These are phyloP conservation scores for Priocnemis perturbator DNA, from an alignment of 2,888 invertebrate genomes.

Conservation along the genomic window DNA sequence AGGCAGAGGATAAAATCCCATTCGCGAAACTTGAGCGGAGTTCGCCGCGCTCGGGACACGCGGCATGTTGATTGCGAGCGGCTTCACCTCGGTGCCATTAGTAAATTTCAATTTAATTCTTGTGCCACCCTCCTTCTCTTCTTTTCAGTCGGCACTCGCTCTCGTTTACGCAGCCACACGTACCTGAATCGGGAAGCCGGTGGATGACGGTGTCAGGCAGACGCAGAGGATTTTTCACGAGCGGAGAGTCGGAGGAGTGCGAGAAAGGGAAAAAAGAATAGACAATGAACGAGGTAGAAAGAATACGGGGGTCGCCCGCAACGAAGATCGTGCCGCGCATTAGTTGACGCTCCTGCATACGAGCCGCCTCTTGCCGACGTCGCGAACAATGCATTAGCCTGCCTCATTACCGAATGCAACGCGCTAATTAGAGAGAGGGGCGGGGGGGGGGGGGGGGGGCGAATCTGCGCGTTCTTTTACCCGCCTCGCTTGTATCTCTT, in stretches of 20 bases:
- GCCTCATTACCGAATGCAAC: constrained; percentile 61
- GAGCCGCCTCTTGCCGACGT: constrained; percentile 9
- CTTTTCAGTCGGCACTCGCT: constrained; percentile 3
- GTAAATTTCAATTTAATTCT: constrained; percentile 46
- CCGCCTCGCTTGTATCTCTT: constrained; percentile 10
- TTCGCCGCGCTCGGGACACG: not conserved
- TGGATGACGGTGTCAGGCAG: not conserved
- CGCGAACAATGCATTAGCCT: constrained; percentile 56
- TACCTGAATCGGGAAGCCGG: not conserved
- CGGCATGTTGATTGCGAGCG: constrained; percentile 28
- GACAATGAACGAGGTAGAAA: not conserved
- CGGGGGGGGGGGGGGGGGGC: no score
- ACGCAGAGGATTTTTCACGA: not conserved
- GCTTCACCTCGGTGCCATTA: constrained; percentile 21
- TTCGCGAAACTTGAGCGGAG: not conserved
- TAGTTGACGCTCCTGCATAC: constrained; percentile 24
- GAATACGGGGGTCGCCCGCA: constrained; percentile 16
- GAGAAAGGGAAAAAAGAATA: constrained; percentile 1
- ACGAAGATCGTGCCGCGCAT: constrained; percentile 42
- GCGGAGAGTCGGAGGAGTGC: not conserved
- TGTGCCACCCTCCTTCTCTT: constrained; percentile 14
- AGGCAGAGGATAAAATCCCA: constrained; percentile 13
- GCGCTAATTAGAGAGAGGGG: constrained; percentile 57
- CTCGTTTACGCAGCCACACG: not conserved
- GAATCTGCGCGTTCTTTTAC: not conserved